Conservation (phyloP, 2,888 invertebrate genomes). For the Drosophila longiperda region DNA sequence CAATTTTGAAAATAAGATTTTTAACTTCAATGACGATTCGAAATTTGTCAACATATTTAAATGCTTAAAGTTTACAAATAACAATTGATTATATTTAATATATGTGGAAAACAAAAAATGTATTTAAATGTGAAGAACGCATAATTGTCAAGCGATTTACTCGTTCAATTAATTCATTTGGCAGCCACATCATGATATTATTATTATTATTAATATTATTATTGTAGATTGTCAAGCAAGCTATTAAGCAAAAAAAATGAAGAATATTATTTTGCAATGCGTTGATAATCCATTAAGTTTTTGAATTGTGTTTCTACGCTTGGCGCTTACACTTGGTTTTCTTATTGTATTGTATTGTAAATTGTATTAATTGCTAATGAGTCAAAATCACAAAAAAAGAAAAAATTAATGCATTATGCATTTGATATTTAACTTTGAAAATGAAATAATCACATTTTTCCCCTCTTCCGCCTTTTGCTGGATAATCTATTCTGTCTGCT, state of each 20-base stretch:
- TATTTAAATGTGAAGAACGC: background rate
- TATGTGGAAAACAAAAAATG: too few species aligned
- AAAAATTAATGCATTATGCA: conserved; percentile 1
- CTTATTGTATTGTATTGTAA: conserved; percentile 18
- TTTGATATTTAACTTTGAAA: conserved; percentile 23
- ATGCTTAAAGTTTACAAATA: background rate
- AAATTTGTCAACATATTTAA: background rate
- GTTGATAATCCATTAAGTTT: conserved; percentile 17
- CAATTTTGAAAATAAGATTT: background rate
- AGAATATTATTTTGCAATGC: conserved; percentile 12
- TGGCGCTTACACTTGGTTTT: conserved; percentile 6
- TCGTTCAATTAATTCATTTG: conserved; percentile 5
- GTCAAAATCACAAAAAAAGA: conserved; percentile 2
- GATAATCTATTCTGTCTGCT: background rate
- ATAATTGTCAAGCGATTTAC: background rate
- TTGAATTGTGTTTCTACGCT: conserved; percentile 31
- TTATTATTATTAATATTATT: conserved; percentile 17
- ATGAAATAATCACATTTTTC: conserved; percentile 14
- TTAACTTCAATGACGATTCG: background rate
- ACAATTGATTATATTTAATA: background rate
- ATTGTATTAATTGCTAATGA: conserved; percentile 28
- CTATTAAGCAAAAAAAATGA: background rate
- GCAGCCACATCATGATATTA: conserved; percentile 7
- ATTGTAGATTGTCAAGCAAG: conserved; percentile 8
- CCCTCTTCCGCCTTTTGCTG: background rate